Percentiles rank a stretch among this genome's conserved stretches.
Conservation (phyloP, 2,113 vertebrate genomes). For the Xyrauchen texanus region DNA sequence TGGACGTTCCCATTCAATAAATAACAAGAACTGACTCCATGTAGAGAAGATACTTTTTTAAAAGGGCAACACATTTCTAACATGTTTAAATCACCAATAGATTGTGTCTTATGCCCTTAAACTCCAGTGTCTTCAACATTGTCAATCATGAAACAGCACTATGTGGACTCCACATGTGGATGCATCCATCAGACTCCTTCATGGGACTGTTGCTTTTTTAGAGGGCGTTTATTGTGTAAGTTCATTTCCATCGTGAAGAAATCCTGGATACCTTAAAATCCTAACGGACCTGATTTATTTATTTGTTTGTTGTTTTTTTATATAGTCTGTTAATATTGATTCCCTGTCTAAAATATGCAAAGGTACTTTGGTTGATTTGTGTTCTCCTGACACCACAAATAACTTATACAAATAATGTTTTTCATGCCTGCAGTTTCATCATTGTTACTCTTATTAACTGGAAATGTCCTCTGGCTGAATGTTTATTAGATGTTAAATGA, state of each 20-base stretch:
- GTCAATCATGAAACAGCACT: background rate
- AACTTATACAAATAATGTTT: too few species aligned
- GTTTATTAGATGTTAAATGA: too few species aligned
- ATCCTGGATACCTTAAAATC: background rate
- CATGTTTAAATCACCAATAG: background rate
- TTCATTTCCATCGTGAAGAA: background rate
- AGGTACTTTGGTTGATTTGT: background rate
- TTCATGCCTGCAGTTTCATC: background rate
- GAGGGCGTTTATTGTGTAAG: background rate
- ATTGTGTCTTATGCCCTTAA: background rate
- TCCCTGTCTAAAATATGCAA: background rate
- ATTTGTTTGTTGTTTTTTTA: constrained; percentile 2
- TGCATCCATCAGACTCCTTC: background rate
- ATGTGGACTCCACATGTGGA: background rate
- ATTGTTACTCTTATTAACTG: too few species aligned
- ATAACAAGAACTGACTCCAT: background rate
- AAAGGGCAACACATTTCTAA: too few species aligned
- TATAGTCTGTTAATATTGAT: background rate
- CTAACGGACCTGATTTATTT: constrained; percentile 4
- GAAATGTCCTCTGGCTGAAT: too few species aligned
- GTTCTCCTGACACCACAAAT: background rate
- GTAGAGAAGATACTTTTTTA: background rate
- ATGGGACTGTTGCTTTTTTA: background rate
- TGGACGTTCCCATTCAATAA: background rate
- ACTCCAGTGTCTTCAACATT: background rate